phyloP scores from a whole-genome alignment of 2,888 invertebrate species.

The Shargacucullia verbasci region DNA sequence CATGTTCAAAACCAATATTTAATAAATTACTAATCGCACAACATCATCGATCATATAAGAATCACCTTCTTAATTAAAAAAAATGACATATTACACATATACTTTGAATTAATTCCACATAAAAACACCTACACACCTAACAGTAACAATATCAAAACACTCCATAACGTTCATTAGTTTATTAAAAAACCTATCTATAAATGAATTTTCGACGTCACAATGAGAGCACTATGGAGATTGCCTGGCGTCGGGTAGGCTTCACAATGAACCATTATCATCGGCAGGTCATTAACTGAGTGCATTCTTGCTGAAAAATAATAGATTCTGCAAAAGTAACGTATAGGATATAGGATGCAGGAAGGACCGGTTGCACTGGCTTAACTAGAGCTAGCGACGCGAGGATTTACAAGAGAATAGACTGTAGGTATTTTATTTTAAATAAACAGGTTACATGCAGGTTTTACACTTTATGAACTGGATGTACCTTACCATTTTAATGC shows the following conservation, averaged over 20 bases:
- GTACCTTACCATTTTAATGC: no score
- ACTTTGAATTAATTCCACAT: not conserved
- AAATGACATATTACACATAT: not conserved
- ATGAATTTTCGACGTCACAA: slow-evolving; percentile 68
- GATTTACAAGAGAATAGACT: not conserved
- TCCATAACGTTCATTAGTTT: slow-evolving; percentile 64
- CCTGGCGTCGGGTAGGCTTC: slow-evolving; percentile 69
- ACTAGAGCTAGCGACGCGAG: slow-evolving; percentile 23
- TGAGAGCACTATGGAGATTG: slow-evolving; percentile 81
- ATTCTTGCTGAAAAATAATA: slow-evolving; percentile 86
- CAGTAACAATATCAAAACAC: slow-evolving; percentile 25
- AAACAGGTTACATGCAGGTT: no score
- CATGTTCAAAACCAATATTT: no score
- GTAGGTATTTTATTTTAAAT: no score
- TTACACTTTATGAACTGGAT: no score
- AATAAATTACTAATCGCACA: no score
- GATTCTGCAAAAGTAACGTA: slow-evolving; percentile 60
- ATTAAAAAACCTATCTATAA: slow-evolving; percentile 68
- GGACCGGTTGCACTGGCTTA: slow-evolving; percentile 57
- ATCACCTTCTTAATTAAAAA: no score
- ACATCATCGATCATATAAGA: no score
- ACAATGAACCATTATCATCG: slow-evolving; percentile 80
- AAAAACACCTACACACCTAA: slow-evolving; percentile 3
- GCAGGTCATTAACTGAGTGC: slow-evolving; percentile 81
- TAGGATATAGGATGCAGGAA: slow-evolving; percentile 70